phyloP scores from a whole-genome alignment of 2,888 invertebrate species.

The Nomada flava region DNA sequence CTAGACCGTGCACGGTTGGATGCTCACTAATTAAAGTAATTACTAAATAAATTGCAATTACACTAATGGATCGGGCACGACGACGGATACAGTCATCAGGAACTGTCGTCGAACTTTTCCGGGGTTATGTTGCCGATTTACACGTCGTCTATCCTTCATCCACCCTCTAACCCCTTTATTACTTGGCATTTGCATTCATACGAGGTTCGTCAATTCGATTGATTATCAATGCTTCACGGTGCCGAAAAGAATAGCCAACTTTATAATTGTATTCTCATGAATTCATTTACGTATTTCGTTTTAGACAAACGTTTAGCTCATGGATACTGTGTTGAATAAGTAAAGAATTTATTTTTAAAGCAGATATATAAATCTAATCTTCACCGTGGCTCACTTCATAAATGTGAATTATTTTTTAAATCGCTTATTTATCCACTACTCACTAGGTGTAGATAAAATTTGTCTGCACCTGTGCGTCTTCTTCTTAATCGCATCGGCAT shows the following conservation, averaged over 20 bases:
- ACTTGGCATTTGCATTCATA: constrained; percentile 48
- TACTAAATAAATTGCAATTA: constrained; percentile 84
- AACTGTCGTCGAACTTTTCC: constrained; percentile 76
- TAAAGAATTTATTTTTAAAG: too few relatives aligned
- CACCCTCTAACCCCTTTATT: background rate
- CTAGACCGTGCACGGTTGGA: constrained; percentile 70
- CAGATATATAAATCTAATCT: too few relatives aligned
- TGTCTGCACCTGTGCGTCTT: too few relatives aligned
- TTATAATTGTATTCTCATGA: too few relatives aligned
- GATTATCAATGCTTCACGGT: background rate
- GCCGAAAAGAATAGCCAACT: background rate
- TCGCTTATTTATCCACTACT: too few relatives aligned
- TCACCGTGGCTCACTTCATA: too few relatives aligned
- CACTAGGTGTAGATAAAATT: too few relatives aligned
- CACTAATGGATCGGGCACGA: constrained; percentile 81
- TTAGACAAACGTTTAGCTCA: too few relatives aligned
- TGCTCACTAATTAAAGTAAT: constrained; percentile 84
- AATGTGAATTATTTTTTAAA: too few relatives aligned
- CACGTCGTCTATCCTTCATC: constrained; percentile 40
- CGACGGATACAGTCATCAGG: constrained; percentile 74
- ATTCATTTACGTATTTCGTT: too few relatives aligned
- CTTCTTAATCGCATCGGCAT: too few relatives aligned
- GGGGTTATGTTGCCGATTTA: constrained; percentile 72
- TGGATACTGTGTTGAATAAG: too few relatives aligned
- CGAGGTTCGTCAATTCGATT: constrained; percentile 33